Conservation (phyloP, 1,140 invertebrate genomes). For the Caenorhabditis tropicalis region DNA sequence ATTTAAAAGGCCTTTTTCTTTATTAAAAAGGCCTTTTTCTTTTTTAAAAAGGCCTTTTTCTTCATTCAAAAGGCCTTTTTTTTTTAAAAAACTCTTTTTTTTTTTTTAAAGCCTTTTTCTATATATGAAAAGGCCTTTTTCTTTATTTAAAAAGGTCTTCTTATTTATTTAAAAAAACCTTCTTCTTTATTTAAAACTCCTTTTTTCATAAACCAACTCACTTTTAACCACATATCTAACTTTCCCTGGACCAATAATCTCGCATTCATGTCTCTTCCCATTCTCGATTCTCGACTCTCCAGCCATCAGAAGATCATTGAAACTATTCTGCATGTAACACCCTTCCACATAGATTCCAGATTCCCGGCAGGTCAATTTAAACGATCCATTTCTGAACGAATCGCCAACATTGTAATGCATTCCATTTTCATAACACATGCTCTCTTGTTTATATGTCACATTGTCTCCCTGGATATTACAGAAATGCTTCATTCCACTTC, state of each 20-base stretch:
- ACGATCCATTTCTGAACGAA: constrained; percentile 69
- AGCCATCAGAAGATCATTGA: constrained; percentile 63
- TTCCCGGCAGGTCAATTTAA: constrained; percentile 67
- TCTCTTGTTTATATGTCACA: constrained; percentile 70
- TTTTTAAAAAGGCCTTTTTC: too few species aligned
- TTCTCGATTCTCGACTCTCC: constrained; percentile 67
- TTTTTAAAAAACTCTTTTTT: too few species aligned
- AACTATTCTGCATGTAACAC: constrained; percentile 66
- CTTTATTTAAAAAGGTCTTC: too few species aligned
- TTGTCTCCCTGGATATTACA: constrained; percentile 69
- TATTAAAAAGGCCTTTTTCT: too few species aligned
- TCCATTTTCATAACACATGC: constrained; percentile 71
- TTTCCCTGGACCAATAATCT: constrained; percentile 65
- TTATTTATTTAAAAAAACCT: too few species aligned
- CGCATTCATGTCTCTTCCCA: constrained; percentile 65
- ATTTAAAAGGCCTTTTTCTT: too few species aligned
- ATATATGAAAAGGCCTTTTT: too few species aligned
- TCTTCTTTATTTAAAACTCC: too few species aligned
- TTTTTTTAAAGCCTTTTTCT: too few species aligned
- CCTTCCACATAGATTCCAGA: constrained; percentile 65
- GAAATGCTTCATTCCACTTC: constrained; percentile 64
- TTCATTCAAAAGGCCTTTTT: too few species aligned
- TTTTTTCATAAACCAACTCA: too few species aligned
- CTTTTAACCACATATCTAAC: constrained; percentile 68
- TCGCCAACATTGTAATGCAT: constrained; percentile 71